Evolutionary conservation across 2,888 invertebrate genomes (phyloP).

Genomic region (Heteropelma amictum): DNA sequence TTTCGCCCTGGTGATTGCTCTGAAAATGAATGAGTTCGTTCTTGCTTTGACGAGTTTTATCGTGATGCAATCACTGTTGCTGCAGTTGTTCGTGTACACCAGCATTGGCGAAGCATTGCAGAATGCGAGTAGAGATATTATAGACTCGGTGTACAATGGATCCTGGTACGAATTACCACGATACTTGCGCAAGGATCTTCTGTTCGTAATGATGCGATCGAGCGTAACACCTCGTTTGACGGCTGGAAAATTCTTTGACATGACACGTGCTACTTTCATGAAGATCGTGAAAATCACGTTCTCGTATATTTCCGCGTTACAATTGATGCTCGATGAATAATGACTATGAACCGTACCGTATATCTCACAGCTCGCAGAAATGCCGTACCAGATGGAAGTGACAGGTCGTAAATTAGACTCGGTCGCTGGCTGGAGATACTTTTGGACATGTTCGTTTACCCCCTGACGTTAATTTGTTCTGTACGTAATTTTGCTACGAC

Average conservation of each 20-base stretch:
- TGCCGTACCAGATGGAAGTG: too few species aligned
- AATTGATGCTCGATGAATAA: constrained; percentile 52
- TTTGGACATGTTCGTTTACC: too few species aligned
- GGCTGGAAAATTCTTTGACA: constrained; percentile 55
- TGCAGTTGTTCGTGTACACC: constrained; percentile 55
- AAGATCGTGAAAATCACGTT: constrained; percentile 51
- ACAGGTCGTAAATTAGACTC: too few species aligned
- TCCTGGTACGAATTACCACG: constrained; percentile 60
- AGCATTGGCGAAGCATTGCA: constrained; percentile 61
- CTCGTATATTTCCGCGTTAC: constrained; percentile 57
- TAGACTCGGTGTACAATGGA: constrained; percentile 54
- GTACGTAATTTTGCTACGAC: too few species aligned
- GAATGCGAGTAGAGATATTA: constrained; percentile 50
- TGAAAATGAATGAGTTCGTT: constrained; percentile 33
- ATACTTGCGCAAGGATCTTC: constrained; percentile 52
- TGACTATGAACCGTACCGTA: not conserved
- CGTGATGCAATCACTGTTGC: constrained; percentile 49
- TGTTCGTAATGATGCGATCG: constrained; percentile 61
- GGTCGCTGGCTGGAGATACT: too few species aligned
- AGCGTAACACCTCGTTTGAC: constrained; percentile 54
- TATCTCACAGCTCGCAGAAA: too few species aligned
- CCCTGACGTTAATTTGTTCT: too few species aligned
- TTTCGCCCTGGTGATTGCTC: constrained; percentile 50
- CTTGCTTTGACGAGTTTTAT: constrained; percentile 38
- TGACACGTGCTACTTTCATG: constrained; percentile 54